These are phyloP conservation scores for Drosophila willistoni DNA, from an alignment of 1,140 invertebrate genomes.

Conservation along the genomic window DNA sequence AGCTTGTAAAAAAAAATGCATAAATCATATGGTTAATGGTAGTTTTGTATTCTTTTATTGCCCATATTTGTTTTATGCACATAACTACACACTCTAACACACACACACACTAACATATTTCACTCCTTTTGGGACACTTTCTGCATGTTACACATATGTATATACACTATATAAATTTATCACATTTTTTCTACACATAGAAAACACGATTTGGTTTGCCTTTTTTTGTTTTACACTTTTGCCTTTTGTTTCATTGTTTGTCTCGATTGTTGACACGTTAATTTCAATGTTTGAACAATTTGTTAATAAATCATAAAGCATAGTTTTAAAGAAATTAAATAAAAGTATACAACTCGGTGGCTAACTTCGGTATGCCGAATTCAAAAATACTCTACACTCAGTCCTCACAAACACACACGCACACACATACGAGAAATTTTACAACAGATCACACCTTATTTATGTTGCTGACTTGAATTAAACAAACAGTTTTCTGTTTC, in stretches of 20 bases:
- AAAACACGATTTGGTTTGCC: constrained; percentile 23
- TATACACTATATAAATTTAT: constrained; percentile 40
- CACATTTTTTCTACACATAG: constrained; percentile 56
- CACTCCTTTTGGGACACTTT: constrained; percentile 39
- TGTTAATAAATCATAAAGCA: constrained; percentile 63
- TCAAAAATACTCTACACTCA: background rate
- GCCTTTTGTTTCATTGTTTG: constrained; percentile 30
- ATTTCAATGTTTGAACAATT: constrained; percentile 59
- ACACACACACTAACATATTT: constrained; percentile 54
- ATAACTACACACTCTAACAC: constrained; percentile 52
- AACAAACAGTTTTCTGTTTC: too few relatives aligned
- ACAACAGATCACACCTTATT: too few relatives aligned
- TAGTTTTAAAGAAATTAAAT: constrained; percentile 48
- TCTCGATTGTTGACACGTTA: constrained; percentile 59
- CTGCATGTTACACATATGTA: constrained; percentile 18
- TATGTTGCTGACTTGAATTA: too few relatives aligned
- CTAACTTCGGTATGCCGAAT: background rate
- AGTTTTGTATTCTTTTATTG: constrained; percentile 25
- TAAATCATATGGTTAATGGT: constrained; percentile 73
- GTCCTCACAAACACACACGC: background rate
- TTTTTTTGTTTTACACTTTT: constrained; percentile 10
- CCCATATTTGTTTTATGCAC: constrained; percentile 41
- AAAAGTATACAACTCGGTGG: background rate
- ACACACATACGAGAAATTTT: too few relatives aligned
- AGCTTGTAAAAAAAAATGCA: constrained; percentile 57